These are phyloP conservation scores for Hemaris fuciformis DNA, from an alignment of 2,888 invertebrate genomes.

Conservation along the genomic window DNA sequence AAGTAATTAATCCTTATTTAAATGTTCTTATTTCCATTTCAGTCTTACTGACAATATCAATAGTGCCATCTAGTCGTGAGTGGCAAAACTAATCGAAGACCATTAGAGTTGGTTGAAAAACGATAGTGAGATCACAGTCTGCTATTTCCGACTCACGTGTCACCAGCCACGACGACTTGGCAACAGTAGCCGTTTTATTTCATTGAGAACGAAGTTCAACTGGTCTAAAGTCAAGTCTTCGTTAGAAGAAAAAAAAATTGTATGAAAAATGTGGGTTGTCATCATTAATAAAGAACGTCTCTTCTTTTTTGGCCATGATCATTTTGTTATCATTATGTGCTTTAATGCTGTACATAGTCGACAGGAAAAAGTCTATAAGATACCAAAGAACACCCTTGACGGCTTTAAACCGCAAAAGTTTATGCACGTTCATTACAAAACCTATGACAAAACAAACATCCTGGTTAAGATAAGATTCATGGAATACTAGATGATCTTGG, in stretches of 20 bases:
- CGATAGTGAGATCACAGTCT: constrained; percentile 36
- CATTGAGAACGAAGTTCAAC: constrained; percentile 68
- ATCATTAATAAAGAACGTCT: no score
- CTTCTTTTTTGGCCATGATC: no score
- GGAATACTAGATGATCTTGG: neutral
- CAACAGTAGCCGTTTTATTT: constrained; percentile 58
- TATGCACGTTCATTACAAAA: neutral
- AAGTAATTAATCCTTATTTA: neutral
- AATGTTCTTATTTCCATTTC: no score
- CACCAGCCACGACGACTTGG: constrained; percentile 61
- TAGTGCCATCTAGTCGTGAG: constrained; percentile 65
- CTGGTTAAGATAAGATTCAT: neutral
- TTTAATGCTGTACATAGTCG: no score
- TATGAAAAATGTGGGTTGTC: neutral
- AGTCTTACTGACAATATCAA: no score
- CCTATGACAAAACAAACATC: neutral
- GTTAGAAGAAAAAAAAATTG: constrained; percentile 29
- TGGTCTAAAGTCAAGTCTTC: constrained; percentile 42
- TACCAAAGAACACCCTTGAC: neutral
- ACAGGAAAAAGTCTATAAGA: neutral
- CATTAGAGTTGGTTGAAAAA: constrained; percentile 36
- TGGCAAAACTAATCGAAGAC: constrained; percentile 48
- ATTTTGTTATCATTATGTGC: no score
- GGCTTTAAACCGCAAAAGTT: neutral
- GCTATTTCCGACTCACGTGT: constrained; percentile 67